phyloP scores from a whole-genome alignment of 1,140 invertebrate genomes.

The Chironomus striatipennis region DNA sequence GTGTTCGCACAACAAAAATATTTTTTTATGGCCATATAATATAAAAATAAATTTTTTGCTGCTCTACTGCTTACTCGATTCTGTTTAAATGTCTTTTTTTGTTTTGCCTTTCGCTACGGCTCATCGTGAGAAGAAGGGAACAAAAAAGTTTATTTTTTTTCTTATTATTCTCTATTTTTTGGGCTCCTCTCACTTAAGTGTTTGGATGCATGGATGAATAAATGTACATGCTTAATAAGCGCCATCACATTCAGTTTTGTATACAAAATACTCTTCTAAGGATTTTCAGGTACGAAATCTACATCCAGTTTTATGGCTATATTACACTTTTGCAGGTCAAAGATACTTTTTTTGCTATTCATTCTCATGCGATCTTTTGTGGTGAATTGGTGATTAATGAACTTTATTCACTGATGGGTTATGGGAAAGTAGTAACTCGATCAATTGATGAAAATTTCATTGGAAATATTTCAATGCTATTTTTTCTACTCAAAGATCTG shows the following conservation, averaged over 20 bases:
- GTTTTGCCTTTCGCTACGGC: background rate
- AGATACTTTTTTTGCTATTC: background rate
- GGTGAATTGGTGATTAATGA: background rate
- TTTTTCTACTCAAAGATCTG: too few species aligned
- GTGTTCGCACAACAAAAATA: background rate
- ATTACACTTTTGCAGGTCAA: background rate
- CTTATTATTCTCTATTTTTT: background rate
- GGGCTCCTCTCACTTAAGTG: background rate
- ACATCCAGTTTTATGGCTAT: background rate
- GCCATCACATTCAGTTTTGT: background rate
- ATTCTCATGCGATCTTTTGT: background rate
- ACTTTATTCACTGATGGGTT: background rate
- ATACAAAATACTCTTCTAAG: background rate
- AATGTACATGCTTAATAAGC: constrained; percentile 9
- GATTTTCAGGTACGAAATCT: background rate
- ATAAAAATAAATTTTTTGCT: background rate
- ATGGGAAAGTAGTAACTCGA: too few species aligned
- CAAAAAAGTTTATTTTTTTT: background rate
- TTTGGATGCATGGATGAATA: background rate
- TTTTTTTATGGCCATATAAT: background rate
- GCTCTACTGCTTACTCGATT: background rate
- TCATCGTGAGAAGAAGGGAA: background rate
- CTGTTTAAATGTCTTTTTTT: background rate
- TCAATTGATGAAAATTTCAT: too few species aligned
- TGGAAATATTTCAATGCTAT: too few species aligned